A percentile compares a stretch with the other conserved stretches of the same genome.
phyloP scores from a whole-genome alignment of 2,113 vertebrate genomes.

The Phainopepla nitens region DNA sequence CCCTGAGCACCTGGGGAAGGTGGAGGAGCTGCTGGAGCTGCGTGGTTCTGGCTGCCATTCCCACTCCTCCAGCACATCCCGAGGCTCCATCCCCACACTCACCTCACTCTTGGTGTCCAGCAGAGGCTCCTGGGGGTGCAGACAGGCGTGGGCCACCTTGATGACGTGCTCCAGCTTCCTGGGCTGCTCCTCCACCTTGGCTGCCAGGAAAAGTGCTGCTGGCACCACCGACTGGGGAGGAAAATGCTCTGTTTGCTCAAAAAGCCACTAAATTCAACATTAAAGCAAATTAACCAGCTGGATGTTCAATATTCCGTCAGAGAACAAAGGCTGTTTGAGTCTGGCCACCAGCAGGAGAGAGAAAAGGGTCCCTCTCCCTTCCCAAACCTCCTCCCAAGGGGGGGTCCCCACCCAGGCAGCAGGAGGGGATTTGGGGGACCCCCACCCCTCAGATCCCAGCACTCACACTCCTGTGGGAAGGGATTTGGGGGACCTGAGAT shows the following conservation, averaged over 20 bases:
- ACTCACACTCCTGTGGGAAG: too few relatives aligned
- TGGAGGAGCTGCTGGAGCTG: rapidly evolving
- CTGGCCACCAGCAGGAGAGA: not conserved
- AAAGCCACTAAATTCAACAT: not conserved
- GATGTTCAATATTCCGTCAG: not conserved
- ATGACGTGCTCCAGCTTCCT: constrained; percentile 94
- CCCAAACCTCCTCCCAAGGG: not conserved
- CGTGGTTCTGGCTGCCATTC: rapidly evolving
- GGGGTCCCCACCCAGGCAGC: rapidly evolving
- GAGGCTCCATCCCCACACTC: not conserved
- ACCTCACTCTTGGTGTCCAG: constrained; percentile 94
- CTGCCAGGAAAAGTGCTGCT: constrained; percentile 91
- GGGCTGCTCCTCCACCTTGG: constrained; percentile 97
- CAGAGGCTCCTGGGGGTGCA: constrained; percentile 87
- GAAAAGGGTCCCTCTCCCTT: not conserved
- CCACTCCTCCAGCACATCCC: not conserved
- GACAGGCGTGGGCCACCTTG: constrained; percentile 91
- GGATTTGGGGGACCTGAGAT: too few relatives aligned
- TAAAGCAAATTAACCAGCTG: rapidly evolving
- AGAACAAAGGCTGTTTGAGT: rapidly evolving
- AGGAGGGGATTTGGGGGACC: not conserved
- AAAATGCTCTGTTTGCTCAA: not conserved
- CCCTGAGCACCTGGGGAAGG: not conserved
- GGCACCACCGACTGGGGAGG: constrained; percentile 76
- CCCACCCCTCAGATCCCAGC: too few relatives aligned